phyloP scores from a whole-genome alignment of 2,888 invertebrate genomes.

The Diabrotica balteata region DNA sequence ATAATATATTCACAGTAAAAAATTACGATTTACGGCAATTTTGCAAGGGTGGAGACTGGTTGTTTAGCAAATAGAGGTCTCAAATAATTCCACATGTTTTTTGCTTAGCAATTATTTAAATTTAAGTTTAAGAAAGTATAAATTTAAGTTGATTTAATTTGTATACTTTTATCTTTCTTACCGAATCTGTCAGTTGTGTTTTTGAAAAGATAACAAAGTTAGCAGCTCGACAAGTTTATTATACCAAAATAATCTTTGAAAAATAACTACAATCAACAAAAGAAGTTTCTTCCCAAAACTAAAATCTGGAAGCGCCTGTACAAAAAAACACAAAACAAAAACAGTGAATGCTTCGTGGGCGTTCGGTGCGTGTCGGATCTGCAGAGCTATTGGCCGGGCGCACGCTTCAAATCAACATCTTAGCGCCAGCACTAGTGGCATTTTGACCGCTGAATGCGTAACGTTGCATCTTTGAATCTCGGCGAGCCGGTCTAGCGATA shows the following conservation, averaged over 20 bases:
- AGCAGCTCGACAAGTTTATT: not conserved
- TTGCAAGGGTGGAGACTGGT: no score
- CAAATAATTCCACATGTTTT: no score
- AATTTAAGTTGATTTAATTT: no score
- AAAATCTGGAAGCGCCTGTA: constrained; percentile 17
- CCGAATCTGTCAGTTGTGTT: no score
- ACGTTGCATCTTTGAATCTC: not conserved
- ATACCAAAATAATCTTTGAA: constrained; percentile 12
- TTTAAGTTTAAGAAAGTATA: no score
- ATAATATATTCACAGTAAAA: no score
- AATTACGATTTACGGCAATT: no score
- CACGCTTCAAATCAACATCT: constrained; percentile 47
- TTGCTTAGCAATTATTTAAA: no score
- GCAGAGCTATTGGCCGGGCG: constrained; percentile 51
- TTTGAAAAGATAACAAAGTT: no score
- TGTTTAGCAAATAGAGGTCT: no score
- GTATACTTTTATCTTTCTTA: no score
- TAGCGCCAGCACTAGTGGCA: constrained; percentile 49
- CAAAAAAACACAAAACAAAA: constrained; percentile 25
- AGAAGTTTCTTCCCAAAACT: constrained; percentile 11
- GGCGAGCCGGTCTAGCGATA: constrained; percentile 3
- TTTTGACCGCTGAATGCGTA: constrained; percentile 45
- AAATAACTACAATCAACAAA: constrained; percentile 11
- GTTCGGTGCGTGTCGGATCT: constrained; percentile 46
- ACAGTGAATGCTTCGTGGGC: constrained; percentile 41